Evolutionary conservation across 2,113 vertebrate species (phyloP).

Genomic region (Nipponia nippon): DNA sequence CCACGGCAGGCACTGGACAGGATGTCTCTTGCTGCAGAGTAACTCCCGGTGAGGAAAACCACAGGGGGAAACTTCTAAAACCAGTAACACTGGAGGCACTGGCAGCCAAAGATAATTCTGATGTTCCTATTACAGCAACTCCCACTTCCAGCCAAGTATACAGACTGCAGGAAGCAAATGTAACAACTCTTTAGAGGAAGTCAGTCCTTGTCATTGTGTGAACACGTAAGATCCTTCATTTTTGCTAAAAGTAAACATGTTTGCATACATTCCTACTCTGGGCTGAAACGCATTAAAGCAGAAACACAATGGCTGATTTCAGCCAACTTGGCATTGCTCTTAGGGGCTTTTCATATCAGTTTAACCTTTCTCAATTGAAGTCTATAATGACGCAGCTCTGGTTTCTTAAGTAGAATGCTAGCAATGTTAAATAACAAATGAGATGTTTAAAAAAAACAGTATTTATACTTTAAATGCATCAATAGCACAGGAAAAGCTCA

Average conservation of each 20-base stretch:
- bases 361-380: background rate
- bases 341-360: background rate
- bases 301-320: background rate
- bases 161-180: background rate
- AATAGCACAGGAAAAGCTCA: background rate
- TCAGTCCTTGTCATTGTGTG: background rate
- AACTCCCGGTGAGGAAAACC: background rate
- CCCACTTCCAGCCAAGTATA: background rate
- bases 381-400: background rate
- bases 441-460: background rate
- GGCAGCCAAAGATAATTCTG: constrained; percentile 10
- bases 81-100: background rate
- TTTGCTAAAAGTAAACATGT: background rate
- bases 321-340: background rate
- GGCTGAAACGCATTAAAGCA: background rate
- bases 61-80: background rate
- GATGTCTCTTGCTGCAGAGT: background rate
- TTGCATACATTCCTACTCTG: background rate
- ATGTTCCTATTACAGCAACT: background rate
- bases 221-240: background rate
- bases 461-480: background rate
- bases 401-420: background rate
- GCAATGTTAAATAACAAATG: background rate
- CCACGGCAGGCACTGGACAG: background rate
- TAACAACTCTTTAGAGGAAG: background rate